phyloP scores from a whole-genome alignment of 2,113 vertebrate genomes.

The Corythaeola cristata region DNA sequence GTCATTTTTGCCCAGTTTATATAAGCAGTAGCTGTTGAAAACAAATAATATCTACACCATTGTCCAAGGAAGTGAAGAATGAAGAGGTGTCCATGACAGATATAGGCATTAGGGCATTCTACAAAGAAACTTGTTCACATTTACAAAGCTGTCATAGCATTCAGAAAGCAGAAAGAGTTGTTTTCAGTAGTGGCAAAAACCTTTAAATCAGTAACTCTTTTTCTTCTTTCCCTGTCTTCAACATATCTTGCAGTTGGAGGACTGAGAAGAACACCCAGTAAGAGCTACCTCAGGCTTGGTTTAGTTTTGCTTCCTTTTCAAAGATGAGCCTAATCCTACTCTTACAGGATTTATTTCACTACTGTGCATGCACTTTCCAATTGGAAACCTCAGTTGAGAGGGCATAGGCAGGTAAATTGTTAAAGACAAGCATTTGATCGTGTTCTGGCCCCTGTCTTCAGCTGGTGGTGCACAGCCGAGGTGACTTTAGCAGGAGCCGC shows the following conservation, averaged over 20 bases:
- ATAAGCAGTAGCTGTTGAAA: not conserved
- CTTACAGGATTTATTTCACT: not conserved
- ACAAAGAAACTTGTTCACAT: not conserved
- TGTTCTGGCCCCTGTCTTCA: not conserved
- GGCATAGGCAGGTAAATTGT: not conserved
- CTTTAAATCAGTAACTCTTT: not conserved
- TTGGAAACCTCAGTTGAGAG: not conserved
- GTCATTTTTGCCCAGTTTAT: not conserved
- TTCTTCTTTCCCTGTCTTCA: not conserved
- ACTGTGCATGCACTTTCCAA: not conserved
- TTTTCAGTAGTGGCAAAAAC: not conserved
- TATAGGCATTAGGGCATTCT: not conserved
- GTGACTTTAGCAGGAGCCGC: not conserved
- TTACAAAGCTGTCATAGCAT: not conserved
- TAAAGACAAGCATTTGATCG: not conserved
- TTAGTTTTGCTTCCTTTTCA: not conserved
- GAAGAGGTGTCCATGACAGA: not conserved
- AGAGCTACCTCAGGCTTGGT: not conserved
- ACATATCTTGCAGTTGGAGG: not conserved
- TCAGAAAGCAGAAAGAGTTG: not conserved
- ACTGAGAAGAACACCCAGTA: not conserved
- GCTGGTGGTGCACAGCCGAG: not conserved
- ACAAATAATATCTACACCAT: not conserved
- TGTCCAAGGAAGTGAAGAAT: not conserved
- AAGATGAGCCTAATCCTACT: not conserved